Evolutionary conservation across 2,888 invertebrate species (phyloP).

Genomic region (Netelia melanura): DNA sequence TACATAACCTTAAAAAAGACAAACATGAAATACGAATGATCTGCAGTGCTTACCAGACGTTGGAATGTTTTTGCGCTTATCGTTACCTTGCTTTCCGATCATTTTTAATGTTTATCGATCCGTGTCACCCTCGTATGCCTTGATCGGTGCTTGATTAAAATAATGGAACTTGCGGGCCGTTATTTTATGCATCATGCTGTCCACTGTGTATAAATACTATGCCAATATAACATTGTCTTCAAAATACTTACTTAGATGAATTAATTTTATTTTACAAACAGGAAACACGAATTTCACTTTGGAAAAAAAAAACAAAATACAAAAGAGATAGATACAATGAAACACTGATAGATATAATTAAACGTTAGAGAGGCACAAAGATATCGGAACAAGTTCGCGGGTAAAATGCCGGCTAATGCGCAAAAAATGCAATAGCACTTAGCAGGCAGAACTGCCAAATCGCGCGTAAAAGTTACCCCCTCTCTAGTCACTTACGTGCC

Average conservation of each 20-base stretch:
- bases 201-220: neutral
- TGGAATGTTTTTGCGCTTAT: neutral
- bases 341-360: neutral
- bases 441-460: no score
- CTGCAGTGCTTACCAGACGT: constrained; percentile 12
- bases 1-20: neutral
- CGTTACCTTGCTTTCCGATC: neutral
- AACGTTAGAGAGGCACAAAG: neutral
- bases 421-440: neutral
- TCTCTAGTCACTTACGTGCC: no score
- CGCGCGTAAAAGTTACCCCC: no score
- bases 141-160: constrained; percentile 16
- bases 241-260: constrained; percentile 21
- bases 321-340: neutral
- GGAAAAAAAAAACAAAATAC: neutral
- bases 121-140: neutral
- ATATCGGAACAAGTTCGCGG: neutral
- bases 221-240: neutral
- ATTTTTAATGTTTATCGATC: neutral
- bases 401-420: constrained; percentile 15
- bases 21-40: constrained; percentile 24
- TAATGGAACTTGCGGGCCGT: neutral
- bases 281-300: constrained; percentile 1
- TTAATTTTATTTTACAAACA: neutral
- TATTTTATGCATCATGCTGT: constrained; percentile 25